These are phyloP conservation scores for Thereva nobilitata DNA, from an alignment of 2,888 invertebrate genomes.

Conservation along the genomic window DNA sequence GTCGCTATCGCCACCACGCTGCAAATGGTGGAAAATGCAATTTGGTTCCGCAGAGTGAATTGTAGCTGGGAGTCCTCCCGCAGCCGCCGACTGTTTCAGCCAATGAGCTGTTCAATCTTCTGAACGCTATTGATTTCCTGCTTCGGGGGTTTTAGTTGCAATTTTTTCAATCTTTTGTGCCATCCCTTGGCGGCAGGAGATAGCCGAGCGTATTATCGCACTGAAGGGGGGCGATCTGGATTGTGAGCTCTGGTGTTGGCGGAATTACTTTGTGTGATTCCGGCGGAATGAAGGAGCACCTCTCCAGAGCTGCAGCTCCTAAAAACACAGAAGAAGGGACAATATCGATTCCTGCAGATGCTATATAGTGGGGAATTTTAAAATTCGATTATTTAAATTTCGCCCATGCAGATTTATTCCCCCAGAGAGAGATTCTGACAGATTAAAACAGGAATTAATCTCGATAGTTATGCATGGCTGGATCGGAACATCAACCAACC, in stretches of 20 bases:
- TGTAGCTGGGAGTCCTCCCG: neutral
- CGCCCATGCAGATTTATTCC: conserved; percentile 6
- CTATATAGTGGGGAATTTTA: conserved; percentile 3
- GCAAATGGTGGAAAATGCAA: conserved; percentile 17
- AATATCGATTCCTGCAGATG: conserved; percentile 17
- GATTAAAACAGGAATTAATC: neutral
- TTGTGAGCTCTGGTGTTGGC: neutral
- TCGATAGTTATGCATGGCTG: neutral
- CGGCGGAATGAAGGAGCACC: neutral
- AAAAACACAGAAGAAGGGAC: neutral
- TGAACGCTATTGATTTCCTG: conserved; percentile 25
- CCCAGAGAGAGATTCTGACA: neutral
- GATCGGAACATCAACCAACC: too few relatives aligned
- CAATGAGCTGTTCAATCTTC: conserved; percentile 25
- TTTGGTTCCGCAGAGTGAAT: conserved; percentile 12
- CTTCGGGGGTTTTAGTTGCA: neutral
- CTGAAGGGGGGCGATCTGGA: neutral
- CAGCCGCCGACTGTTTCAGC: neutral
- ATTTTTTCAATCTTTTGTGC: conserved; percentile 1
- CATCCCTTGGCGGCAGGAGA: neutral
- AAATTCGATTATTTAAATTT: conserved; percentile 21
- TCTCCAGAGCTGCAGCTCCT: neutral
- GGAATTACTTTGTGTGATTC: conserved; percentile 3
- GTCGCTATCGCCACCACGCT: too few relatives aligned
- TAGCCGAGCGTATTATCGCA: conserved; percentile 15